Evolutionary conservation across 2,113 vertebrate genomes (phyloP).

Genomic region (Hyaena hyaena): DNA sequence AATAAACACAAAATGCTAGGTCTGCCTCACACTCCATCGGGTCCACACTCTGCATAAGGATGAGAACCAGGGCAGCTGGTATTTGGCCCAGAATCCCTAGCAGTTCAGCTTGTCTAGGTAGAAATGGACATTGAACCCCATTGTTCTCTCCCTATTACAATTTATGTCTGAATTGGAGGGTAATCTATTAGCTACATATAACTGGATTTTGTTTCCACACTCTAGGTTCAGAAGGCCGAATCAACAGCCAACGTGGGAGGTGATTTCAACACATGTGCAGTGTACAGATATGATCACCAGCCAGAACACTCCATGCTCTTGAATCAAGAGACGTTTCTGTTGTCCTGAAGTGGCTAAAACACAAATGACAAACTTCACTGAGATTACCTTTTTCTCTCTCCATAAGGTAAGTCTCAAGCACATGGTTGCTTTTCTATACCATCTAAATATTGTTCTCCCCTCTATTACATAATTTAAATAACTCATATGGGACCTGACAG

Average conservation of each 20-base stretch:
- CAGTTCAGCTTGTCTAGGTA: neutral
- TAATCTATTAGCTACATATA: neutral
- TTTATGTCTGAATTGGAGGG: neutral
- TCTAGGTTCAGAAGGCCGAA: neutral
- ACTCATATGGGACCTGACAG: no score
- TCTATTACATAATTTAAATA: neutral
- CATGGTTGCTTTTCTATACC: neutral
- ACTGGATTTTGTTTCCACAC: neutral
- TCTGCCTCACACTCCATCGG: neutral
- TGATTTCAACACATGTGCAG: rapidly evolving
- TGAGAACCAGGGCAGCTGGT: neutral
- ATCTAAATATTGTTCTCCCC: neutral
- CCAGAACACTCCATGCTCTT: neutral
- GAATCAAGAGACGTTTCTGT: neutral
- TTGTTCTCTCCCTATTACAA: neutral
- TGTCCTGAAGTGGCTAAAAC: neutral
- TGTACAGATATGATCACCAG: rapidly evolving
- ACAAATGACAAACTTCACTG: neutral
- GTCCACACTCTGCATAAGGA: neutral
- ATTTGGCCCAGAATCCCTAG: neutral
- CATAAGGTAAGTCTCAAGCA: neutral
- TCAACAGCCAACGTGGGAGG: neutral
- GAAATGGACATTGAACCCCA: neutral
- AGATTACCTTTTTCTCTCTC: neutral
- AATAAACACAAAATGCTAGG: neutral